These are phyloP conservation scores for Oxyteleia sp. DNA, from an alignment of 2,888 invertebrate species.

Conservation along the genomic window DNA sequence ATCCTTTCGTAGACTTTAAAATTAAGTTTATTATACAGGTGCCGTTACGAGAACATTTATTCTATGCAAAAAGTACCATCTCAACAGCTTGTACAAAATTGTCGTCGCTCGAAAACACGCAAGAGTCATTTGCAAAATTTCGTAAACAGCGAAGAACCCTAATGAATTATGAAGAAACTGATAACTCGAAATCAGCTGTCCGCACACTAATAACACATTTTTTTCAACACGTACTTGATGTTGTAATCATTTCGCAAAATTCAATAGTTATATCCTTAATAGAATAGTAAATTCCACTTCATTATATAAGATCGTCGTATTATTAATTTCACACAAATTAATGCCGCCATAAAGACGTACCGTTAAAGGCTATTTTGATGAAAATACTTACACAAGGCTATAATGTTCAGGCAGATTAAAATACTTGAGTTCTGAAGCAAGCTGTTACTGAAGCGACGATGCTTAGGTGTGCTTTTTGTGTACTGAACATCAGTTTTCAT, in stretches of 20 bases:
- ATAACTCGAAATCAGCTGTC: too few species aligned
- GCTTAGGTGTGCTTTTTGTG: slow-evolving; percentile 12
- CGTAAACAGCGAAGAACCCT: too few species aligned
- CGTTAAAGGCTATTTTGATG: slow-evolving; percentile 49
- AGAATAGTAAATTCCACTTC: slow-evolving; percentile 23
- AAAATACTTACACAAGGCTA: slow-evolving; percentile 45
- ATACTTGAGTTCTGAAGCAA: slow-evolving; percentile 28
- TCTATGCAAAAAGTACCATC: too few species aligned
- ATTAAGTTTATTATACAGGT: too few species aligned
- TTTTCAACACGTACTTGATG: not conserved
- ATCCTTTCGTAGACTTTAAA: too few species aligned
- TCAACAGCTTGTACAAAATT: too few species aligned
- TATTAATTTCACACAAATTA: slow-evolving; percentile 62
- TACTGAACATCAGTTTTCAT: slow-evolving; percentile 13
- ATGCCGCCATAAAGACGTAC: slow-evolving; percentile 38
- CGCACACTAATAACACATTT: too few species aligned
- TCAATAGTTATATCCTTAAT: slow-evolving; percentile 14
- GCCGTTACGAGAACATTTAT: too few species aligned
- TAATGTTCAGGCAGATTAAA: slow-evolving; percentile 30
- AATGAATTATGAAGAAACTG: too few species aligned
- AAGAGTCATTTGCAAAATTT: too few species aligned
- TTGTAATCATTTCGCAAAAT: slow-evolving; percentile 33
- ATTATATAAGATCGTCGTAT: slow-evolving; percentile 40
- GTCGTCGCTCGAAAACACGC: too few species aligned
- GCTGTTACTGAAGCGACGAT: slow-evolving; percentile 17